Percentiles rank a stretch among this genome's conserved stretches.
Conservation (phyloP, 2,888 invertebrate genomes). For the Megalurothrips usitatus region DNA sequence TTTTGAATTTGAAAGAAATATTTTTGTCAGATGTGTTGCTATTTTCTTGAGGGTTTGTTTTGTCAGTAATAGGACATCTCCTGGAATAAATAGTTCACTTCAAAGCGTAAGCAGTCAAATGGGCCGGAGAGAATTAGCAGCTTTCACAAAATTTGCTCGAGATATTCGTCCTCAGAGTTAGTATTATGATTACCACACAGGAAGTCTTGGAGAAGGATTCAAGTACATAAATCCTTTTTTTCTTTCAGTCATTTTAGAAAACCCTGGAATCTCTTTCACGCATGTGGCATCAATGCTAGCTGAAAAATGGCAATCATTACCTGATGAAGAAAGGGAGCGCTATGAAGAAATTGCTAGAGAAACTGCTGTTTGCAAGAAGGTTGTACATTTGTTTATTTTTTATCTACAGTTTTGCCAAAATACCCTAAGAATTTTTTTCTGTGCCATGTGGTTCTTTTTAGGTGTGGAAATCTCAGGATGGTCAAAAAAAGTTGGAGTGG, state of each 20-base stretch:
- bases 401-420: background rate
- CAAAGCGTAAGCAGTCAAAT: constrained; percentile 42
- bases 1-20: no score
- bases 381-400: background rate
- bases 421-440: constrained; percentile 3
- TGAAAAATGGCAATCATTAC: constrained; percentile 45
- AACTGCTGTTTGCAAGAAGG: background rate
- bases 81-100: background rate
- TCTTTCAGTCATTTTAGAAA: constrained; percentile 37
- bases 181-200: constrained; percentile 30
- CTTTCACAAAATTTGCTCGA: constrained; percentile 45
- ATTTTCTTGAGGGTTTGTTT: background rate
- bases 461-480: constrained; percentile 32
- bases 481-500: constrained; percentile 23
- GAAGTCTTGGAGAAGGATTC: background rate
- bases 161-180: constrained; percentile 44
- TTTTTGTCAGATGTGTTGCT: background rate
- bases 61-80: background rate
- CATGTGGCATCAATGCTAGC: constrained; percentile 46
- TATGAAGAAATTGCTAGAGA: constrained; percentile 42
- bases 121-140: constrained; percentile 41
- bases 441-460: constrained; percentile 30
- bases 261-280: constrained; percentile 42
- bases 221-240: constrained; percentile 9
- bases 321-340: constrained; percentile 45